These are phyloP conservation scores for Ernsta delagoae DNA, from an alignment of 2,888 invertebrate genomes.

Conservation along the genomic window DNA sequence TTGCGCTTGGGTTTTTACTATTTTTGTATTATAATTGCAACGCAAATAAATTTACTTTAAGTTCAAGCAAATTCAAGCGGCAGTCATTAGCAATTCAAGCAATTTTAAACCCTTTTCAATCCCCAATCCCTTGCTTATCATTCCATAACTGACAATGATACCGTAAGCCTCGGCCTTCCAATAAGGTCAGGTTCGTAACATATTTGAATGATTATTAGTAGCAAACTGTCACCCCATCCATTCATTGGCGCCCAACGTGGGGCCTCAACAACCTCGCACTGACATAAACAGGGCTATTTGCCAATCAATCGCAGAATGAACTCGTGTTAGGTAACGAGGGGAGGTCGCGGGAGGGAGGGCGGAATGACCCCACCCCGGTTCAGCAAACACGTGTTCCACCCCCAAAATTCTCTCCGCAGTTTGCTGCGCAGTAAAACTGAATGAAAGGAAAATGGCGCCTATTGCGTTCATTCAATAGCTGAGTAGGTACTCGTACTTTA, in stretches of 20 bases:
- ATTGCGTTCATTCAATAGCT: neutral
- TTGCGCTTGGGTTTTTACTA: too few relatives aligned
- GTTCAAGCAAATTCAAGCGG: too few relatives aligned
- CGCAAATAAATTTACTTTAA: too few relatives aligned
- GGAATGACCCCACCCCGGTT: neutral
- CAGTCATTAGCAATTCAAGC: too few relatives aligned
- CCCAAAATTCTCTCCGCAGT: neutral
- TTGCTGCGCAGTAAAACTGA: constrained; percentile 3
- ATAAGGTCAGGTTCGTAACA: too few relatives aligned
- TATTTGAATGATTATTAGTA: too few relatives aligned
- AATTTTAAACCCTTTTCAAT: too few relatives aligned
- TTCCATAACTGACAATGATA: too few relatives aligned
- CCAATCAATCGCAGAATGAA: neutral
- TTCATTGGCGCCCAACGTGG: neutral
- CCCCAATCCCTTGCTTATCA: too few relatives aligned
- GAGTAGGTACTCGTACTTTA: neutral
- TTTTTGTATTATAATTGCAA: too few relatives aligned
- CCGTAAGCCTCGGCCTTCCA: too few relatives aligned
- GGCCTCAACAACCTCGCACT: neutral
- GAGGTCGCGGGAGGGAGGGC: neutral
- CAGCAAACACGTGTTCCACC: constrained; percentile 1
- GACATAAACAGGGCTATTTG: neutral
- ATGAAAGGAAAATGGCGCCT: neutral
- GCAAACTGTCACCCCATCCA: neutral
- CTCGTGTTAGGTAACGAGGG: neutral